These are phyloP conservation scores for Gallirallus australis DNA, from an alignment of 2,797 vertebrate species.

Conservation along the genomic window DNA sequence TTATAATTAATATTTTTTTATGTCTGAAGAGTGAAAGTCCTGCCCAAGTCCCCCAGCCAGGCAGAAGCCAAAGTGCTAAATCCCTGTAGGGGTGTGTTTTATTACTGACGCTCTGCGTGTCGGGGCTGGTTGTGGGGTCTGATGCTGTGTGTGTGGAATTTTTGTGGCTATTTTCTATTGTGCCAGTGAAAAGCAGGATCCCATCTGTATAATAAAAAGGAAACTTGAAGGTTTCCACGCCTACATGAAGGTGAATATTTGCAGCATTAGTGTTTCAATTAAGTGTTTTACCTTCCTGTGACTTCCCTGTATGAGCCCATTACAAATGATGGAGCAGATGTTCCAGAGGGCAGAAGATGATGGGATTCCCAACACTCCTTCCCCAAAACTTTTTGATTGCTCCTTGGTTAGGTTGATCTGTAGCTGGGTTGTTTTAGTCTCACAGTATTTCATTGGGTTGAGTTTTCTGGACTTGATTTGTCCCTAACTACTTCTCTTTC, in stretches of 20 bases:
- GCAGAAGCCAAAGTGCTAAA: conserved; percentile 76
- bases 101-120: conserved; percentile 84
- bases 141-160: conserved; percentile 91
- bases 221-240: conserved; percentile 72
- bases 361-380: neutral
- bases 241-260: conserved; percentile 63
- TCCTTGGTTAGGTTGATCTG: neutral
- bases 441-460: neutral
- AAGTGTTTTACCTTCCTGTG: neutral
- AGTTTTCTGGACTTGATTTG: neutral
- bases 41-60: conserved; percentile 81
- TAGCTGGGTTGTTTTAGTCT: neutral
- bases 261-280: conserved; percentile 51
- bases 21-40: conserved; percentile 88
- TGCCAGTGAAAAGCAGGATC: conserved; percentile 69
- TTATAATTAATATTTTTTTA: conserved; percentile 73
- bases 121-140: conserved; percentile 82
- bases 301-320: neutral
- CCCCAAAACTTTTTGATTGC: neutral
- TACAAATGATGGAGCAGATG: neutral
- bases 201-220: conserved; percentile 71
- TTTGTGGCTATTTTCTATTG: conserved; percentile 84
- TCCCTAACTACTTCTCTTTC: neutral
- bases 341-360: neutral
- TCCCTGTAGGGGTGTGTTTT: conserved; percentile 75